Evolutionary conservation across 2,113 vertebrate species (phyloP).

Genomic region (human): DNA sequence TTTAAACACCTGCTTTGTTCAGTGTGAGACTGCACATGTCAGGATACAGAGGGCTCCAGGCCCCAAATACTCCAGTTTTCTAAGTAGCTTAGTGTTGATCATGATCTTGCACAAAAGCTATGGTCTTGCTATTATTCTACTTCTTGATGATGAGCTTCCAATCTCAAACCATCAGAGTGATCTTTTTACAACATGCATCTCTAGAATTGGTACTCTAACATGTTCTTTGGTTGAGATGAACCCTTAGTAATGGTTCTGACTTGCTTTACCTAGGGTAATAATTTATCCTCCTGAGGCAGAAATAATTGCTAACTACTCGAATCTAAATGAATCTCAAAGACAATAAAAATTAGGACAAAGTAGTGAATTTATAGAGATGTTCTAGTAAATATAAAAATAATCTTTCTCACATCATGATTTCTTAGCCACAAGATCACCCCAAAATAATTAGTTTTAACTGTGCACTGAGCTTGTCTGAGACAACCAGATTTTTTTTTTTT

Average conservation of each 20-base stretch:
- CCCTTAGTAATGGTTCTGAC: not conserved
- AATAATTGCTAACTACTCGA: slow-evolving; percentile 28
- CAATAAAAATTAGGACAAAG: slow-evolving; percentile 34
- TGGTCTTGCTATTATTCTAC: not conserved
- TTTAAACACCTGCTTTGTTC: not conserved
- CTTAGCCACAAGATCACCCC: not conserved
- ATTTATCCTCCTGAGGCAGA: slow-evolving; percentile 35
- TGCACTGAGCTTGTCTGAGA: not conserved
- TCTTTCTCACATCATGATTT: not conserved
- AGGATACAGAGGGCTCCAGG: not conserved
- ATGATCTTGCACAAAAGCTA: not conserved
- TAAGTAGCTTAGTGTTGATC: not conserved
- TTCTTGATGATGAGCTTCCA: not conserved
- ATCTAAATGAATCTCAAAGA: slow-evolving; percentile 31
- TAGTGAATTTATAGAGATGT: slow-evolving; percentile 7
- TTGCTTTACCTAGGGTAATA: not conserved
- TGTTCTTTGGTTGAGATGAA: not conserved
- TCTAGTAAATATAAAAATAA: slow-evolving; percentile 7
- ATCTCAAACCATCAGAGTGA: not conserved
- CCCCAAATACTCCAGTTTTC: not conserved
- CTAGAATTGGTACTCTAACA: not conserved
- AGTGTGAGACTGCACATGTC: fast-evolving
- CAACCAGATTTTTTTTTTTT: not conserved
- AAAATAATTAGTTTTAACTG: not conserved
- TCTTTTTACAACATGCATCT: not conserved